phyloP scores from a whole-genome alignment of 2,888 invertebrate genomes.

The Phrixothrix hirtus region DNA sequence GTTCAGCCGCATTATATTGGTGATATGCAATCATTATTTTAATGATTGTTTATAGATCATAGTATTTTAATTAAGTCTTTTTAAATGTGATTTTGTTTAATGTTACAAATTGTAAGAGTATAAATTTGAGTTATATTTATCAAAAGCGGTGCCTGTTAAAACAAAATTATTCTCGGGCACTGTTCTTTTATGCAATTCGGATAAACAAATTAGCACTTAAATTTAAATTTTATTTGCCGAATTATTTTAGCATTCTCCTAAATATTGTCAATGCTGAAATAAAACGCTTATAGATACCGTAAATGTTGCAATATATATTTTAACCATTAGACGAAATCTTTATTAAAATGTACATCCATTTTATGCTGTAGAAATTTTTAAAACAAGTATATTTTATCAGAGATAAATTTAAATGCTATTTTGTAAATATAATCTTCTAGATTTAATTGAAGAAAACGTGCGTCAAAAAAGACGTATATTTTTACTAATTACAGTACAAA shows the following conservation, averaged over 20 bases:
- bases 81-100: constrained; percentile 54
- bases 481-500: constrained; percentile 56
- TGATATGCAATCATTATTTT: constrained; percentile 43
- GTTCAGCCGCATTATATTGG: constrained; percentile 58
- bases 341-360: too few species aligned
- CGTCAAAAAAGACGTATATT: constrained; percentile 52
- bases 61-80: constrained; percentile 46
- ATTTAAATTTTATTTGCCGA: too few species aligned
- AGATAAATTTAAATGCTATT: constrained; percentile 45
- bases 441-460: constrained; percentile 42
- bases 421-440: constrained; percentile 38
- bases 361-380: neutral
- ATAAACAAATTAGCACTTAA: constrained; percentile 35
- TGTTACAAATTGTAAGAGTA: constrained; percentile 52
- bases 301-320: too few species aligned
- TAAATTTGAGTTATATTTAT: constrained; percentile 48
- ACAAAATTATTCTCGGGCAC: too few species aligned
- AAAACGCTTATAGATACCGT: too few species aligned
- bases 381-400: constrained; percentile 3
- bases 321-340: too few species aligned
- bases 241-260: too few species aligned
- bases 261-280: too few species aligned
- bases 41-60: constrained; percentile 45
- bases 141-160: constrained; percentile 46
- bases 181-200: constrained; percentile 13